Evolutionary conservation across 1,140 invertebrate species (phyloP), one percentile per base, ranked within the genome.

Genomic region (Aphis gossypii): DNA sequence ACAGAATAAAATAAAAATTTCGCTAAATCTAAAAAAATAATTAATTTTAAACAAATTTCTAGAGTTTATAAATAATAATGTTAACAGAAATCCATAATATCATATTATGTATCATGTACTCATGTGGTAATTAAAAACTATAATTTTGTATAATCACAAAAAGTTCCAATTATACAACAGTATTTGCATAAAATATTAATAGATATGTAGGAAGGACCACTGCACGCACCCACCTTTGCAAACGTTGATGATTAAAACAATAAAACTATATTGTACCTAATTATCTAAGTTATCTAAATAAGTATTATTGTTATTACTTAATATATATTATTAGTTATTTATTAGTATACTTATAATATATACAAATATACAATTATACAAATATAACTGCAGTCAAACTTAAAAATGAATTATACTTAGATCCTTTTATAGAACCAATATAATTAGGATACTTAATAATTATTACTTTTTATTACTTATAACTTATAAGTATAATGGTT

Each of bases 101-200:
- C 30, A 30, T 68, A n/a, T 14, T 11, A 30, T 60, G 8, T 60
- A 0, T 18, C 56, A 30, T 60, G 25, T 14, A 11, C 46, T 14
- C 4, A 14, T 68, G 30, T 68, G 60, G 14, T n/a, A n/a, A 76
- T 76, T 18, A 35, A n/a, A 68, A n/a, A n/a, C 30, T n/a, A 76
- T 4, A 76, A 76, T 76, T n/a, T 14, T 76, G 30, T n/a, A n/a
- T n/a, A 20, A n/a, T 76, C 14, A 76, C 14, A 14, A 68, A n/a
- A 68, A n/a, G 30, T 76, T 76, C 14, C 14, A 76, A 76, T 76
- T 76, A 76, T n/a, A 20, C 14, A 68, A 76, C 30, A 18, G n/a
- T 76, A 76, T 76, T n/a, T 76, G 60, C 60, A 76, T 76, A n/a
- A 76, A 76, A 76, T 76, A n/a, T n/a, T n/a, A 76, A 35, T 76